A percentile compares a stretch with the other conserved stretches of the same genome.
Evolutionary conservation across 1,140 invertebrate species (phyloP).

Genomic region (Brachionus rotundiformis): DNA sequence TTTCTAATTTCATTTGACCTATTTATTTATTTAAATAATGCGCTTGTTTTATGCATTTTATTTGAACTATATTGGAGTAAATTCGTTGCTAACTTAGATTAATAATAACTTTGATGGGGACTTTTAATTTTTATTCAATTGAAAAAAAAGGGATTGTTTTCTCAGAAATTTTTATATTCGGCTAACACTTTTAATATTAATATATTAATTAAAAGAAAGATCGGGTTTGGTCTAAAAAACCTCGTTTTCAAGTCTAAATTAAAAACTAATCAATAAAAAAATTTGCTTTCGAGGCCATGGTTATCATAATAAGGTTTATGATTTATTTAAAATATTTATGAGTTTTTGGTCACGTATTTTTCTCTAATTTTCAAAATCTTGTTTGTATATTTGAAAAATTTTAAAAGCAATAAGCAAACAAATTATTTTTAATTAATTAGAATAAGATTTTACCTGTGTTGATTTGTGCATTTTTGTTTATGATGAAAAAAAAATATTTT

Average conservation of each 20-base stretch:
- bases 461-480: background rate
- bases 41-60: background rate
- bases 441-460: background rate
- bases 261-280: background rate
- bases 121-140: background rate
- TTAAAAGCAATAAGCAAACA: background rate
- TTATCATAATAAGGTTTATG: background rate
- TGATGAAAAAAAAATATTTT: background rate
- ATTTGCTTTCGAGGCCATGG: background rate
- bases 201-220: no score
- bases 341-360: background rate
- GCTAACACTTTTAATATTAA: no score
- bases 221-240: background rate
- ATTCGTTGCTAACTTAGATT: constrained; percentile 13
- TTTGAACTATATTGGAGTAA: background rate
- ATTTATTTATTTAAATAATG: background rate
- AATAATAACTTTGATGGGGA: background rate
- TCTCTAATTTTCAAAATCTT: background rate
- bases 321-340: background rate
- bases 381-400: background rate
- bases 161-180: no score
- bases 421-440: background rate
- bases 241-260: background rate
- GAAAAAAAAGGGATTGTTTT: no score
- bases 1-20: background rate